Evolutionary conservation across 1,140 invertebrate genomes (phyloP).

Genomic region (Caenorhabditis brenneri): DNA sequence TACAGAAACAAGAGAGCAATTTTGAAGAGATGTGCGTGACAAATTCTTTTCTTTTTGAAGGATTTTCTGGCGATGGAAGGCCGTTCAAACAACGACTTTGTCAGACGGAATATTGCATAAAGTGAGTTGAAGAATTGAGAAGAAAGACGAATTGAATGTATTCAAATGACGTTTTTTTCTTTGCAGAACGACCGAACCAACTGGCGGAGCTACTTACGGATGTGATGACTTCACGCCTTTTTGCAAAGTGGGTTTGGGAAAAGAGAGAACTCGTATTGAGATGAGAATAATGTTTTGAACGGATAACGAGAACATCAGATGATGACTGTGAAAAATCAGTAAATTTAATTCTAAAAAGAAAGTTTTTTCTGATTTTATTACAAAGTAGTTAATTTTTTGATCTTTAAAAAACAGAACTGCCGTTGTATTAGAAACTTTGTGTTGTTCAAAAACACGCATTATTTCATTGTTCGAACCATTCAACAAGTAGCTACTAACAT

Average conservation of each 20-base stretch:
- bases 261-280: neutral
- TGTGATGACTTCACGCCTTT: conserved; percentile 37
- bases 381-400: too few relatives aligned
- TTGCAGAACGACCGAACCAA: conserved; percentile 33
- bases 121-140: neutral
- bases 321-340: neutral
- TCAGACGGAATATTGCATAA: conserved; percentile 42
- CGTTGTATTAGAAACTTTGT: too few relatives aligned
- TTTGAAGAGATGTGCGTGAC: neutral
- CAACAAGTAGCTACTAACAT: too few relatives aligned
- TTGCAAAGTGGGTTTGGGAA: neutral
- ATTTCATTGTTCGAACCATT: too few relatives aligned
- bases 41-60: neutral
- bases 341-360: too few relatives aligned
- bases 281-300: neutral
- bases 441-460: too few relatives aligned
- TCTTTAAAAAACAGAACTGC: too few relatives aligned
- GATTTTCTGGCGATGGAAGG: conserved; percentile 13
- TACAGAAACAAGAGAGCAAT: neutral
- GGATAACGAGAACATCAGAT: neutral
- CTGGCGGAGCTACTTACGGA: conserved; percentile 37
- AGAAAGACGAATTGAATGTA: neutral
- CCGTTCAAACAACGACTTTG: conserved; percentile 38
- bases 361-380: too few relatives aligned
- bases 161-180: neutral